A percentile compares a stretch with the other conserved stretches of the same genome.
These are phyloP conservation scores for Struthio camelus DNA, from an alignment of 2,113 vertebrate species.

Conservation along the genomic window DNA sequence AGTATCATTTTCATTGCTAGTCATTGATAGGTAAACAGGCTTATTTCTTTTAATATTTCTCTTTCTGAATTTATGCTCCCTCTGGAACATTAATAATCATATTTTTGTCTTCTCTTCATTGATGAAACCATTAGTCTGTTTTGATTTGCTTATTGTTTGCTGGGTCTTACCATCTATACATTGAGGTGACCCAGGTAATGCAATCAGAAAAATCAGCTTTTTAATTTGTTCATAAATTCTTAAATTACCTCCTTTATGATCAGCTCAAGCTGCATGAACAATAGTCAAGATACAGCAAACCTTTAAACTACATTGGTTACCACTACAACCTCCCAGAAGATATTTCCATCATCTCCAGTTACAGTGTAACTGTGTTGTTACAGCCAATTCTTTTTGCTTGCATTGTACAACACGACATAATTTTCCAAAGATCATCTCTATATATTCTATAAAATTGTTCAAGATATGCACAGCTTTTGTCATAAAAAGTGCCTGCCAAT, in stretches of 20 bases:
- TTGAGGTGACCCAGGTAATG: neutral
- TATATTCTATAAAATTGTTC: neutral
- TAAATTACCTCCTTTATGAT: neutral
- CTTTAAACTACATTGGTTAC: neutral
- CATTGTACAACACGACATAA: neutral
- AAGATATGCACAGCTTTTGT: neutral
- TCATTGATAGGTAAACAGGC: neutral
- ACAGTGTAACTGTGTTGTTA: neutral
- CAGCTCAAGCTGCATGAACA: neutral
- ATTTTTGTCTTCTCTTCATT: neutral
- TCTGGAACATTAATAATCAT: neutral
- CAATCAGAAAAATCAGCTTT: neutral
- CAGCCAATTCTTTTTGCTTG: neutral
- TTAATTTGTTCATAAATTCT: neutral
- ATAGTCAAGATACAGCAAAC: neutral
- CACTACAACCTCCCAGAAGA: neutral
- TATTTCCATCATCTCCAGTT: neutral
- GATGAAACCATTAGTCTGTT: neutral
- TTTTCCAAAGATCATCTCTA: neutral
- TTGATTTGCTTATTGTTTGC: neutral
- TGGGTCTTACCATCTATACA: neutral
- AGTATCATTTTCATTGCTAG: neutral
- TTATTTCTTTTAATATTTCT: neutral
- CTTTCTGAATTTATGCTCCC: neutral
- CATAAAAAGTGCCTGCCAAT: neutral